phyloP scores from a whole-genome alignment of 2,888 invertebrate genomes.

The Melanchra persicariae region DNA sequence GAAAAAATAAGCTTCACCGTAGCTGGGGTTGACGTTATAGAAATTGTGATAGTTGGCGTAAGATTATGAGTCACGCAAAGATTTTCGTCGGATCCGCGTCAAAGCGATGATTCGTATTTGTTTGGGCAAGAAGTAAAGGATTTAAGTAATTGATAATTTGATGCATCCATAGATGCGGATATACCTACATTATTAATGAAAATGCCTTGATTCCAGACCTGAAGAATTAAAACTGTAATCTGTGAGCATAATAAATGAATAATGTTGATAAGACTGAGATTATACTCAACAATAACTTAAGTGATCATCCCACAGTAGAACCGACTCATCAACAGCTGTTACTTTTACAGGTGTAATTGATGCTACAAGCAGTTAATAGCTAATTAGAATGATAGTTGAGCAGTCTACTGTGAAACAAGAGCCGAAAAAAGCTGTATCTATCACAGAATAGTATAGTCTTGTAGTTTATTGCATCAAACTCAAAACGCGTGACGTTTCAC shows the following conservation, averaged over 20 bases:
- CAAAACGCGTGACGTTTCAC: slow-evolving; percentile 20
- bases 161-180: not conserved
- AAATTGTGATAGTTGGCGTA: slow-evolving; percentile 30
- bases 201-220: not conserved
- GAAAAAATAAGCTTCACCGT: slow-evolving; percentile 15
- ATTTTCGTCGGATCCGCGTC: slow-evolving; percentile 16
- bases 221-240: not conserved
- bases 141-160: not conserved
- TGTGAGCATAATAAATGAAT: not conserved
- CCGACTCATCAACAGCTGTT: slow-evolving; percentile 20
- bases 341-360: slow-evolving; percentile 20
- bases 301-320: slow-evolving; percentile 25
- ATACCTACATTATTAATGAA: too few species aligned
- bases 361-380: slow-evolving; percentile 39
- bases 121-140: too few species aligned
- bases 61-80: slow-evolving; percentile 29
- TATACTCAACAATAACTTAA: slow-evolving; percentile 16
- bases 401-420: slow-evolving; percentile 38
- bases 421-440: slow-evolving; percentile 39
- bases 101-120: not conserved
- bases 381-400: slow-evolving; percentile 37
- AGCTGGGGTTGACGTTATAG: slow-evolving; percentile 22
- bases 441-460: slow-evolving; percentile 24
- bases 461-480: slow-evolving; percentile 31
- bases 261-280: slow-evolving; percentile 12